phyloP scores from a whole-genome alignment of 2,113 vertebrate species.

The Falcunculus frontatus region DNA sequence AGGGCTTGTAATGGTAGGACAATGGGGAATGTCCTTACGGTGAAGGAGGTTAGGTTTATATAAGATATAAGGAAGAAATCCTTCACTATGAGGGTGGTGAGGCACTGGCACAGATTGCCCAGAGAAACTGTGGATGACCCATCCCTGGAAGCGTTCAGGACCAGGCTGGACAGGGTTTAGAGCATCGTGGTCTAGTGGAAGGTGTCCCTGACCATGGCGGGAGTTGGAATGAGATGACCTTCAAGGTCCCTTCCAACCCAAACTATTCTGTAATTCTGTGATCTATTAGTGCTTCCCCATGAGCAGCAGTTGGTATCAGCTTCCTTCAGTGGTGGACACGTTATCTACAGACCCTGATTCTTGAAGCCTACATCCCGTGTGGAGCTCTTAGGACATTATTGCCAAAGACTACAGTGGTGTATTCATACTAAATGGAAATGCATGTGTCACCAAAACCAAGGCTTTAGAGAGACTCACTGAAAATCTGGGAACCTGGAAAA shows the following conservation, averaged over 20 bases:
- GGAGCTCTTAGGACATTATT: neutral
- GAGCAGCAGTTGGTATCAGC: neutral
- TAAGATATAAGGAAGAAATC: neutral
- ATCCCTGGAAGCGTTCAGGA: neutral
- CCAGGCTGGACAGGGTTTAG: neutral
- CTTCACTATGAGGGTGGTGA: neutral
- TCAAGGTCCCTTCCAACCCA: neutral
- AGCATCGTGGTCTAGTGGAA: neutral
- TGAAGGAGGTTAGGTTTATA: neutral
- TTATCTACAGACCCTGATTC: neutral
- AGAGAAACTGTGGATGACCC: neutral
- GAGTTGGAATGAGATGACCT: neutral
- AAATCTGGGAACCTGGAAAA: neutral
- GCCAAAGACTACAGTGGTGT: neutral
- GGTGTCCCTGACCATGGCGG: neutral
- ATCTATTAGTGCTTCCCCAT: neutral
- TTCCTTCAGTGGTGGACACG: neutral
- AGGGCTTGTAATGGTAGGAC: neutral
- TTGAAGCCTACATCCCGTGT: fast-evolving
- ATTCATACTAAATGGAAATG: neutral
- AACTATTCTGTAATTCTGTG: neutral
- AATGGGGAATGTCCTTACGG: neutral
- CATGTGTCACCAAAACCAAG: neutral
- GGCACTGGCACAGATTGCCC: neutral
- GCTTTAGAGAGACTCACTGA: neutral